Evolutionary conservation across 53 echinoderm and acorn worm species (phyloP), one percentile per base, ranked within the genome.

Genomic region (Patiria pectinifera): DNA sequence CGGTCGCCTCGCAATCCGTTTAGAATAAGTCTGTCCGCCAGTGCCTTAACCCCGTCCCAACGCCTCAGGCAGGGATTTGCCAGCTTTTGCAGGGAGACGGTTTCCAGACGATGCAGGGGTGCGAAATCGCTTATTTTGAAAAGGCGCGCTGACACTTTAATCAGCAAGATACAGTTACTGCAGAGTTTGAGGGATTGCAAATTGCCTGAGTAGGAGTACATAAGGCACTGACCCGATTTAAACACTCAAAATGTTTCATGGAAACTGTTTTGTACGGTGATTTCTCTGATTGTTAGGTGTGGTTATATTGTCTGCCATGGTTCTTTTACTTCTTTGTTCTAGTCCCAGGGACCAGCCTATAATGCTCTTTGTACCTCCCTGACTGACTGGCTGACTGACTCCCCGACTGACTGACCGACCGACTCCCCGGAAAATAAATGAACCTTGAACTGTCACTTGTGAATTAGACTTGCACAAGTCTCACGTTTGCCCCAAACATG

Each of bases 21-120:
- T 88, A 88, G 77, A 60, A 19, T 21, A 11, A 48, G 72, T 48
- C 74, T 48, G 72, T 4, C 72, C 49, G 43, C 13, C 88, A 88
- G 25, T 35, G 78, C 43, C 53, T 76, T 76, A 14, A 45, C 22
- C 59, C 77, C 4, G 43, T 3, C 63, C 77, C 1, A n/a, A 19
- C 24, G 71, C 90, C 90, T 22, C 45, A 22, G 90, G 90, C 81
- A 79, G 81, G 69, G 90, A 90, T 90, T 81, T 90, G 69, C 48
- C 81, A 22, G 90, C 45, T 69, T 11, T 80, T 62, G 58, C 6
- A 62, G 47, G 12, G 90, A 69, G 45, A 61, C 90, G 61, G 76
- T 79, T 79, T 59, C 89, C 89, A 89, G 89, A 89, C 79, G 62
- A 45, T n/a, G 19, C 16, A 18, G 10, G 3, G 5, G n/a, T 26